These are phyloP conservation scores for Rostratula benghalensis DNA, from an alignment of 2,113 vertebrate species.

Conservation along the genomic window DNA sequence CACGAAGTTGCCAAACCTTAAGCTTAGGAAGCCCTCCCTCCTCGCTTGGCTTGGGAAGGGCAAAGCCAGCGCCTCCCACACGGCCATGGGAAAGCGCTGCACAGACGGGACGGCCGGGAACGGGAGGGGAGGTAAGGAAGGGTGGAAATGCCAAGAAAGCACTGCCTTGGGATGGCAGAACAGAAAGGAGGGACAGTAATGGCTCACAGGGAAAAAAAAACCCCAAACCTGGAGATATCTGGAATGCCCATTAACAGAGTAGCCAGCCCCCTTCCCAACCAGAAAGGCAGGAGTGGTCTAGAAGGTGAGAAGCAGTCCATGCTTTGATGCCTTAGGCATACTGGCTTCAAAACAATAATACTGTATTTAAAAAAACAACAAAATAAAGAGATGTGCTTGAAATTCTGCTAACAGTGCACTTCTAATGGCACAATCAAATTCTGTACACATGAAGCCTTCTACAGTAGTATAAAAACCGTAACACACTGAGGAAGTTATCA, in stretches of 20 bases:
- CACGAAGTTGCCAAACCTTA: not conserved
- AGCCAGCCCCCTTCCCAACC: not conserved
- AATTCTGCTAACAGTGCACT: conserved; percentile 14
- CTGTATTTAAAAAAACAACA: not conserved
- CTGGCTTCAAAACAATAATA: not conserved
- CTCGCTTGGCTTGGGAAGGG: rapidly evolving
- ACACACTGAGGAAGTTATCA: not conserved
- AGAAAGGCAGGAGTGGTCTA: not conserved
- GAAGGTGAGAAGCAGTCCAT: not conserved
- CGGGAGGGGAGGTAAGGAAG: not conserved
- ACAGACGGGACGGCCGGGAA: not conserved
- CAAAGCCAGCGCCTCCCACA: not conserved
- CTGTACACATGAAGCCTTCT: not conserved
- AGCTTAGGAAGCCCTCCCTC: not conserved
- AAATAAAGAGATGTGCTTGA: not conserved
- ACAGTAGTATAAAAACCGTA: not conserved
- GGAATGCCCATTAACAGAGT: not conserved
- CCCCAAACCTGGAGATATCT: not conserved
- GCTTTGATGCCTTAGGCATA: not conserved
- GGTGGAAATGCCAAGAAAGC: not conserved
- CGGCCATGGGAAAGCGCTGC: rapidly evolving
- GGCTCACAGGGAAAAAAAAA: not conserved
- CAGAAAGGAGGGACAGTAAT: rapidly evolving
- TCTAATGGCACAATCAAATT: not conserved
- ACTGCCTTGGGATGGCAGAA: not conserved